These are phyloP conservation scores for Bellardia pandia DNA, from an alignment of 2,888 invertebrate species.

Conservation along the genomic window DNA sequence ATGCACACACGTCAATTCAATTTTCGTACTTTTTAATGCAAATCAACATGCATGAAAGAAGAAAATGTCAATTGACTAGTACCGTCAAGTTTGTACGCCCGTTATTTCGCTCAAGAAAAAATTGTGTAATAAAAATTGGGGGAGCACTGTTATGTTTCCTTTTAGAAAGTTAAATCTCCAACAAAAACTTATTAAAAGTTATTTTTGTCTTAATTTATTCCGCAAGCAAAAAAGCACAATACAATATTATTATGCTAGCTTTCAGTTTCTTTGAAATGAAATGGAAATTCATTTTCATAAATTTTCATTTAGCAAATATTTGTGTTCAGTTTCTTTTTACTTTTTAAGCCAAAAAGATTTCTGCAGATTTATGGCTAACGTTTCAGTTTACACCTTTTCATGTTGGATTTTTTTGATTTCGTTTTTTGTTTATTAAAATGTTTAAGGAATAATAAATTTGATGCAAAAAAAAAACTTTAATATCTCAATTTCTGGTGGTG, in stretches of 20 bases:
- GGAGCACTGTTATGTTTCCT: too few species aligned
- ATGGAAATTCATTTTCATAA: constrained; percentile 9
- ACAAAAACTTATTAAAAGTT: too few species aligned
- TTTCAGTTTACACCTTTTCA: constrained; percentile 52
- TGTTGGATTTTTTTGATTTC: not conserved
- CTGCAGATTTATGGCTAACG: constrained; percentile 44
- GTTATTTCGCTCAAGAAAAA: too few species aligned
- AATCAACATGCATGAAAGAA: too few species aligned
- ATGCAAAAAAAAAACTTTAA: constrained; percentile 34
- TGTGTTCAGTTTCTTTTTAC: constrained; percentile 8
- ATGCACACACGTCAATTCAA: too few species aligned
- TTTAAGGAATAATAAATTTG: not conserved
- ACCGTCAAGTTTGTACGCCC: too few species aligned
- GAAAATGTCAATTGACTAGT: too few species aligned
- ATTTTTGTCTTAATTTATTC: not conserved
- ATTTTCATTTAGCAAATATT: not conserved
- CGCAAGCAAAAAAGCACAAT: not conserved
- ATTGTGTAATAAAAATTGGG: too few species aligned
- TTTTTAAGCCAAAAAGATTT: constrained; percentile 2
- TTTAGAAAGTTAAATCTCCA: too few species aligned
- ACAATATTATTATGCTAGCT: not conserved
- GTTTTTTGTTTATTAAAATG: constrained; percentile 21
- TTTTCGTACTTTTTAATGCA: too few species aligned
- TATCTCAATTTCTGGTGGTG: constrained; percentile 54
- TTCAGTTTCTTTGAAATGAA: not conserved